Conservation (phyloP, 2,113 vertebrate species). For the Rhabdomys dilectus region DNA sequence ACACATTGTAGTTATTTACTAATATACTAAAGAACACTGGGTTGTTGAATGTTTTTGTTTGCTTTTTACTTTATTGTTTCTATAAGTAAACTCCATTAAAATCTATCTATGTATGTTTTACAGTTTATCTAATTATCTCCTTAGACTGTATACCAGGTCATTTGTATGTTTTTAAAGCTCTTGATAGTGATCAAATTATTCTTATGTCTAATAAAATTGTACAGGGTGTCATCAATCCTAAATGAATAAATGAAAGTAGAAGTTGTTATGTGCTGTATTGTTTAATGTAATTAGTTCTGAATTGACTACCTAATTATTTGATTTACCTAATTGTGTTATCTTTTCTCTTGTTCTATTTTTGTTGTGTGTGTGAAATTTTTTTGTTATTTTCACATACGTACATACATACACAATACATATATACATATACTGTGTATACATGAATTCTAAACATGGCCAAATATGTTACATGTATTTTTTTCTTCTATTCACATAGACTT, state of each 20-base stretch:
- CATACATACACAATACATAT: background rate
- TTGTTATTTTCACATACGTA: background rate
- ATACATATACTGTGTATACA: background rate
- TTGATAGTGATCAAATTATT: background rate
- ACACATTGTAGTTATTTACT: background rate
- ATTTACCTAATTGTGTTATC: background rate
- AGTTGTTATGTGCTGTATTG: background rate
- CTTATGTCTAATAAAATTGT: background rate
- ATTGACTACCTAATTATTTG: background rate
- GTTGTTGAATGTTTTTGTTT: background rate
- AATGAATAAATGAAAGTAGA: background rate
- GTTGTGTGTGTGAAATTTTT: background rate
- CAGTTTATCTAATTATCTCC: background rate
- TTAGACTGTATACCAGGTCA: background rate
- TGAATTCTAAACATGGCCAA: background rate
- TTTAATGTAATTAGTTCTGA: constrained; percentile 17
- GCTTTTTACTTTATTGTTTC: background rate
- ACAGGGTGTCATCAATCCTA: background rate
- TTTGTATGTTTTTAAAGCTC: background rate
- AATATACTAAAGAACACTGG: no score
- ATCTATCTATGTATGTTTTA: background rate
- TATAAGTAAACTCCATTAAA: background rate
- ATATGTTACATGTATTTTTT: background rate
- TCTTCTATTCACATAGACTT: background rate
- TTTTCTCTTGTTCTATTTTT: background rate